Evolutionary conservation across 1,140 invertebrate genomes (phyloP).

Genomic region (Epicauta chinensis): DNA sequence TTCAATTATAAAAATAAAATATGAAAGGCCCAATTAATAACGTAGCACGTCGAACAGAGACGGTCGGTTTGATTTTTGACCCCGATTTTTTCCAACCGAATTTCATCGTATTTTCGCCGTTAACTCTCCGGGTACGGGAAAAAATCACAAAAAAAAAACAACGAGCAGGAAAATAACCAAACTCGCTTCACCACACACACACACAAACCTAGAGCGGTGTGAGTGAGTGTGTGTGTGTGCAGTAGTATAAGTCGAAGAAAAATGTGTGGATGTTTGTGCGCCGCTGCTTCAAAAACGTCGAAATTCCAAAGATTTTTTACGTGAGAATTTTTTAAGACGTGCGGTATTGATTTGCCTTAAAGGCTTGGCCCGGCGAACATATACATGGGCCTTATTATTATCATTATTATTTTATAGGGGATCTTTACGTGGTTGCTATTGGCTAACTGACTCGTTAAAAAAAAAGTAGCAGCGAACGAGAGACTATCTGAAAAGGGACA

Average conservation of each 20-base stretch:
- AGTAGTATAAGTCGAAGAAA: no score
- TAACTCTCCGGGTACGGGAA: no score
- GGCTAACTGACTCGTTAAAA: slow-evolving; percentile 44
- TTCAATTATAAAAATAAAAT: slow-evolving; percentile 38
- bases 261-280: no score
- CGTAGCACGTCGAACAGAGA: slow-evolving; percentile 28
- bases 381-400: slow-evolving; percentile 42
- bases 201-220: no score
- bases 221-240: no score
- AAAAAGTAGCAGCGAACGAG: no score
- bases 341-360: slow-evolving; percentile 42
- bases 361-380: slow-evolving; percentile 43
- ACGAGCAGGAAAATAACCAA: no score
- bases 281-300: slow-evolving; percentile 26
- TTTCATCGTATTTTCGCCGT: no score
- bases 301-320: slow-evolving; percentile 34
- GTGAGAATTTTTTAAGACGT: slow-evolving; percentile 40
- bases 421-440: slow-evolving; percentile 43
- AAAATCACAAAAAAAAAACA: no score
- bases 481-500: slow-evolving; percentile 31
- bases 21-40: slow-evolving; percentile 38
- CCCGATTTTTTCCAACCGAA: slow-evolving; percentile 27
- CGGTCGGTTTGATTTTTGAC: slow-evolving; percentile 37
- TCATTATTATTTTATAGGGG: no score
- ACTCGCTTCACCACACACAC: no score